A percentile compares a stretch with the other conserved stretches of the same genome.
Conservation (phyloP, 1,140 invertebrate genomes). For the Zaprionus gabonicus region DNA sequence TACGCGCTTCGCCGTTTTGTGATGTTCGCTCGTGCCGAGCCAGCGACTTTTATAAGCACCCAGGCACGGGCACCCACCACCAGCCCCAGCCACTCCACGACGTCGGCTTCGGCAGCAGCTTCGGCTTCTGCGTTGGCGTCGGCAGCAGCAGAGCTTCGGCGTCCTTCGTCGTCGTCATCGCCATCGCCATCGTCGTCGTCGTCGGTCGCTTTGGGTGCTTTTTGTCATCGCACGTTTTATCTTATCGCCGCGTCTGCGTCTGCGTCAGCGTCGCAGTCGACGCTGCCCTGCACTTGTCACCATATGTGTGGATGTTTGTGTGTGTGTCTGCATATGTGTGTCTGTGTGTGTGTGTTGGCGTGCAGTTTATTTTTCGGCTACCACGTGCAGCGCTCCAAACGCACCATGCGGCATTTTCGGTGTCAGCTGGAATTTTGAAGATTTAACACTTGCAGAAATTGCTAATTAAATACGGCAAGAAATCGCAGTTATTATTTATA, state of each 20-base stretch:
- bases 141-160: slow-evolving; percentile 32
- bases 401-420: slow-evolving; percentile 77
- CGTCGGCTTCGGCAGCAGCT: neutral
- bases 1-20: slow-evolving; percentile 75
- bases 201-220: slow-evolving; percentile 70
- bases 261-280: slow-evolving; percentile 42
- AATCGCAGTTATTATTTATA: neutral
- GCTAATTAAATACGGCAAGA: slow-evolving; percentile 28
- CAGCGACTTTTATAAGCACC: slow-evolving; percentile 68
- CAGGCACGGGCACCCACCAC: neutral
- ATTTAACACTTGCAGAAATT: slow-evolving; percentile 78
- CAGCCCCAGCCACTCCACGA: neutral
- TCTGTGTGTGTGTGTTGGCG: slow-evolving; percentile 41
- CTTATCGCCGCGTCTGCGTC: slow-evolving; percentile 61
- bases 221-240: slow-evolving; percentile 76
- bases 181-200: slow-evolving; percentile 18
- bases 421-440: slow-evolving; percentile 67
- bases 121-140: slow-evolving; percentile 19
- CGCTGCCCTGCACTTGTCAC: slow-evolving; percentile 48
- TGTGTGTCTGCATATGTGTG: slow-evolving; percentile 25
- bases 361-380: slow-evolving; percentile 68
- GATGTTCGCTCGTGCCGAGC: slow-evolving; percentile 62
- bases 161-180: slow-evolving; percentile 35
- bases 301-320: neutral
- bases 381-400: slow-evolving; percentile 71